These are phyloP conservation scores for Drosophila gaucha DNA, from an alignment of 2,888 invertebrate species.

Conservation along the genomic window DNA sequence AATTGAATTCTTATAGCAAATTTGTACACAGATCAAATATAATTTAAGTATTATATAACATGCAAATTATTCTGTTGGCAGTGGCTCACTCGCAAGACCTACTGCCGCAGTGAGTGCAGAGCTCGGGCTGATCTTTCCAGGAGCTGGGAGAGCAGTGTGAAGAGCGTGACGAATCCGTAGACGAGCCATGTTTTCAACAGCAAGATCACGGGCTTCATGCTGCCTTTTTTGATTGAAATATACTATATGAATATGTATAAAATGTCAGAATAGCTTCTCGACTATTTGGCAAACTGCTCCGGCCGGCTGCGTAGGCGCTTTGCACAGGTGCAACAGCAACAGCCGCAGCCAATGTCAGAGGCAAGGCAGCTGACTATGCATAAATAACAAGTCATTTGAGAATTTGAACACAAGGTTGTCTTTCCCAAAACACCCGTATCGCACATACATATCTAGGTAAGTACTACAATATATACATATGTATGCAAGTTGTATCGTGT, in stretches of 20 bases:
- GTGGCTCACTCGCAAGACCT: too few relatives aligned
- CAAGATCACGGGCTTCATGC: constrained; percentile 61
- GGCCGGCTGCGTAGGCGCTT: background rate
- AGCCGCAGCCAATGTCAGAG: constrained; percentile 2
- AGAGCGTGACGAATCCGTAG: constrained; percentile 64
- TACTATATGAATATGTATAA: too few relatives aligned
- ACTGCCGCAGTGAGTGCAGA: constrained; percentile 12
- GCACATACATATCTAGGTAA: background rate
- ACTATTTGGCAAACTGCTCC: background rate
- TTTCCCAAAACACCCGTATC: background rate
- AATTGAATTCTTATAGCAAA: background rate
- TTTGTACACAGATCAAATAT: background rate
- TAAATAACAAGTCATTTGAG: constrained; percentile 36
- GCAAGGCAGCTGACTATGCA: constrained; percentile 36
- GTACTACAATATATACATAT: background rate
- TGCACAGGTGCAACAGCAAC: background rate
- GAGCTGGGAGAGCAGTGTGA: constrained; percentile 56
- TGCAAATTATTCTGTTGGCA: too few relatives aligned
- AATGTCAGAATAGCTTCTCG: background rate
- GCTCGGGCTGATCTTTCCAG: constrained; percentile 51
- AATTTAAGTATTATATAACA: too few relatives aligned
- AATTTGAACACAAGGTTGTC: constrained; percentile 30
- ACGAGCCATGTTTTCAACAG: constrained; percentile 53
- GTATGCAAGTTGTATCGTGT: background rate
- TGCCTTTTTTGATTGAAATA: background rate